Evolutionary conservation across 2,888 invertebrate species (phyloP), one percentile per base, ranked within the genome.

Genomic region (Seira ritae): DNA sequence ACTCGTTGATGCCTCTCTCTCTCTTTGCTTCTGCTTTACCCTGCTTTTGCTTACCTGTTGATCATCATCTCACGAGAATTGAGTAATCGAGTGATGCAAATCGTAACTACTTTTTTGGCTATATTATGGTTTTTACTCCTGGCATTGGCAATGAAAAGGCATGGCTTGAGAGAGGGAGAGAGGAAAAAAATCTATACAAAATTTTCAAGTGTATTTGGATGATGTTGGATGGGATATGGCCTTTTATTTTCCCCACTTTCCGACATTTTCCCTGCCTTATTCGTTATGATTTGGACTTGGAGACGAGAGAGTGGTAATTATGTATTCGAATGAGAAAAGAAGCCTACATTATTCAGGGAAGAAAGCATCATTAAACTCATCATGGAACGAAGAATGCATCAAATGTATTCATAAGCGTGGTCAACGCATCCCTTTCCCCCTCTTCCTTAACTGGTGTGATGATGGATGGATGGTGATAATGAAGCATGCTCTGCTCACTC

Each of bases 1-100:
- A 82, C 85, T 85, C 84, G 84, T 76, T 84, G 83, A 83, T 77
- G 74, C 62, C 73, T 78, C 24, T 76, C 42, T 50, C 55, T 50
- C 19, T 50, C 50, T 50, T 50, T 50, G 31, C 31, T 31, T 31
- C 31, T 31, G 2, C 31, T 31, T 31, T 20, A 3, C 62, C 62
- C 10, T 19, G 20, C 10, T 62, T 31, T 31, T 62, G 62, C 62
- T 62, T 62, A 62, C 62, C 62, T 20, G 62, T 62, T 20, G 62
- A 19, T 62, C 22, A 62, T 62, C 62, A 55, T 55, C 62, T 62
- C 62, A 62, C 62, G 62, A 50, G 50, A 50, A 50, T 31, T 8
- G 31, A 31, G 8, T 31, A 31, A 31, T 31, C 31, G 31, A 31
- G 2, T 55, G 55, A 55, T 17, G 55, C 20, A 62, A 62, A 62